Evolutionary conservation across 2,888 invertebrate genomes (phyloP).

Genomic region (Amphipoea oculea): DNA sequence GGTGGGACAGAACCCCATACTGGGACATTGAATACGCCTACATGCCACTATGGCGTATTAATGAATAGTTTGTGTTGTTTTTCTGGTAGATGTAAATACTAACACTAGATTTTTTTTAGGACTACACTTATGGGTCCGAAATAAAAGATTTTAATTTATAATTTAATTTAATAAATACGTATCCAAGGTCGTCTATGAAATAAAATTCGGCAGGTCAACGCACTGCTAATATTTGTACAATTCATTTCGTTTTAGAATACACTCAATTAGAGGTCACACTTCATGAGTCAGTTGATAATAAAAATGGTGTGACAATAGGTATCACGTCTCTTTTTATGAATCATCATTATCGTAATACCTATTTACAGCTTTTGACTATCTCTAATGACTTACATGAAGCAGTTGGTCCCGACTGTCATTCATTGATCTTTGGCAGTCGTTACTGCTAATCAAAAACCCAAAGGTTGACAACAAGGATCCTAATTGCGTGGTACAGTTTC

Average conservation of each 20-base stretch:
- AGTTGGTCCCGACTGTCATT: background rate
- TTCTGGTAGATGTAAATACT: too few species aligned
- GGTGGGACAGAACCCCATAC: too few species aligned
- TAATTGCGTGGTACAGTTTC: background rate
- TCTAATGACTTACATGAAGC: too few species aligned
- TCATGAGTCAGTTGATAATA: constrained; percentile 9
- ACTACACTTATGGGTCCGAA: too few species aligned
- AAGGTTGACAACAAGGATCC: background rate
- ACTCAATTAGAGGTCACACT: constrained; percentile 1
- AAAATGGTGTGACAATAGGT: constrained; percentile 14
- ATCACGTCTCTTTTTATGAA: background rate
- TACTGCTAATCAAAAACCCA: background rate
- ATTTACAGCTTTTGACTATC: background rate
- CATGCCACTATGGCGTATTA: too few species aligned
- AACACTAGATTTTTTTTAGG: too few species aligned
- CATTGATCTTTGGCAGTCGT: background rate
- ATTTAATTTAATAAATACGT: too few species aligned
- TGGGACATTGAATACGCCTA: too few species aligned
- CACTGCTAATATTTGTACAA: constrained; percentile 19
- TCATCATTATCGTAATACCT: background rate
- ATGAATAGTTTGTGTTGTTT: too few species aligned
- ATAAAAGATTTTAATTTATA: background rate
- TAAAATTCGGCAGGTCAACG: constrained; percentile 26
- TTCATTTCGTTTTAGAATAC: constrained; percentile 25
- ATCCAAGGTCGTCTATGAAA: background rate